Evolutionary conservation across 2,113 vertebrate genomes (phyloP).

Genomic region (western clawed frog (Xenopus tropicalis)): DNA sequence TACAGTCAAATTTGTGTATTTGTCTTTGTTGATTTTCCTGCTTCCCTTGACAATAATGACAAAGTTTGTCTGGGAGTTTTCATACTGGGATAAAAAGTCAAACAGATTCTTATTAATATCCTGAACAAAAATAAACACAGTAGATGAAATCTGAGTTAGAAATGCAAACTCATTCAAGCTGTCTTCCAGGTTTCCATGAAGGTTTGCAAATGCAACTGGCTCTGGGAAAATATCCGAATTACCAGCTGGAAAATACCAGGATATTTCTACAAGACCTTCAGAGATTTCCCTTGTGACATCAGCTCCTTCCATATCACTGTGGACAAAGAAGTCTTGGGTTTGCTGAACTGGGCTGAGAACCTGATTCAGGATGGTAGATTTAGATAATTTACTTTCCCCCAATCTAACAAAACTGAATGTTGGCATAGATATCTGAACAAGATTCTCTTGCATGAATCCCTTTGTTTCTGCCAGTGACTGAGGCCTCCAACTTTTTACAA

Average conservation of each 20-base stretch:
- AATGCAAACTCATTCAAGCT: slow-evolving; percentile 56
- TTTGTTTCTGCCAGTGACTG: slow-evolving; percentile 23
- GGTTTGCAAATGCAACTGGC: slow-evolving; percentile 54
- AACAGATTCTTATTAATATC: slow-evolving; percentile 54
- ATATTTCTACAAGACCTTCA: slow-evolving; percentile 70
- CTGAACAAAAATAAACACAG: slow-evolving; percentile 57
- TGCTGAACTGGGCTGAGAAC: slow-evolving; percentile 62
- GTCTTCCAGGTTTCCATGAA: slow-evolving; percentile 54
- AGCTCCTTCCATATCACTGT: slow-evolving; percentile 56
- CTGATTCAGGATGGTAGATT: slow-evolving; percentile 68
- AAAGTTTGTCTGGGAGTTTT: slow-evolving; percentile 48
- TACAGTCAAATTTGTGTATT: slow-evolving; percentile 35
- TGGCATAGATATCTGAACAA: slow-evolving; percentile 63
- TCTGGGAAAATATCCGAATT: slow-evolving; percentile 53
- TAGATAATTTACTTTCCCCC: slow-evolving; percentile 65
- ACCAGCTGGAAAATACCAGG: slow-evolving; percentile 64
- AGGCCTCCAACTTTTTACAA: slow-evolving; percentile 52
- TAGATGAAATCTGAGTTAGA: slow-evolving; percentile 50
- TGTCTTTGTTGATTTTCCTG: slow-evolving; percentile 47
- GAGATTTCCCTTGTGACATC: slow-evolving; percentile 60
- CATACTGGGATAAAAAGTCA: slow-evolving; percentile 43
- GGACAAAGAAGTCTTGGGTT: slow-evolving; percentile 63
- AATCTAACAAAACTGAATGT: slow-evolving; percentile 70
- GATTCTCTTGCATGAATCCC: slow-evolving; percentile 42
- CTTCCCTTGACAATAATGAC: slow-evolving; percentile 53